Evolutionary conservation across 2,797 vertebrate species (phyloP).

Genomic region (Eulemur rubriventer): DNA sequence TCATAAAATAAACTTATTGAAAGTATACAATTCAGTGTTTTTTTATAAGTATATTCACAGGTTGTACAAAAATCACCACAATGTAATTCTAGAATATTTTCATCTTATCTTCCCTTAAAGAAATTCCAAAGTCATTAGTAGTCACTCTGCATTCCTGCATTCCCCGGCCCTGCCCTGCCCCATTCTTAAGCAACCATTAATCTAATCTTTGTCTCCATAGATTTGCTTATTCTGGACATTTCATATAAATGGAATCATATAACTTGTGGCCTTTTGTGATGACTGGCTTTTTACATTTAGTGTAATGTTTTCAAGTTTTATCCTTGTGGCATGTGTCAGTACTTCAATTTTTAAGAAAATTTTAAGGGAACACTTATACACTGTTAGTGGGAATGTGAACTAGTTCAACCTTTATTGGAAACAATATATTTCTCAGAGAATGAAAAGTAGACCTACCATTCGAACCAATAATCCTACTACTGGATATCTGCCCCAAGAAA

Average conservation of each 20-base stretch:
- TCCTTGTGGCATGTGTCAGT: neutral
- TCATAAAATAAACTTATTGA: neutral
- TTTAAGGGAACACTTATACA: no score
- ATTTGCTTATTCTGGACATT: neutral
- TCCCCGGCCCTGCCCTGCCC: neutral
- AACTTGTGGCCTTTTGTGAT: neutral
- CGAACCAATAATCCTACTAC: no score
- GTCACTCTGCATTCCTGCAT: neutral
- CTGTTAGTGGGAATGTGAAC: no score
- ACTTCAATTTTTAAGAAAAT: neutral
- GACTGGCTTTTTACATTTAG: neutral
- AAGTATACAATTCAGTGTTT: neutral
- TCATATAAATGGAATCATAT: neutral
- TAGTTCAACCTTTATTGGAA: no score
- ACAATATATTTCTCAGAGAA: no score
- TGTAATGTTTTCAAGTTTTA: neutral
- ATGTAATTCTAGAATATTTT: constrained; percentile 1
- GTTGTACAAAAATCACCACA: neutral
- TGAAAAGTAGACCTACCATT: no score
- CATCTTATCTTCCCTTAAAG: neutral
- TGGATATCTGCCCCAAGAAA: no score
- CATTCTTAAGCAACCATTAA: neutral
- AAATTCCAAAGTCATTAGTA: neutral
- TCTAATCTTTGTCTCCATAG: neutral
- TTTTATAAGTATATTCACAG: neutral